A percentile compares a stretch with the other conserved stretches of the same genome.
phyloP scores from a whole-genome alignment of 2,113 vertebrate species.

The Microcebus murinus region DNA sequence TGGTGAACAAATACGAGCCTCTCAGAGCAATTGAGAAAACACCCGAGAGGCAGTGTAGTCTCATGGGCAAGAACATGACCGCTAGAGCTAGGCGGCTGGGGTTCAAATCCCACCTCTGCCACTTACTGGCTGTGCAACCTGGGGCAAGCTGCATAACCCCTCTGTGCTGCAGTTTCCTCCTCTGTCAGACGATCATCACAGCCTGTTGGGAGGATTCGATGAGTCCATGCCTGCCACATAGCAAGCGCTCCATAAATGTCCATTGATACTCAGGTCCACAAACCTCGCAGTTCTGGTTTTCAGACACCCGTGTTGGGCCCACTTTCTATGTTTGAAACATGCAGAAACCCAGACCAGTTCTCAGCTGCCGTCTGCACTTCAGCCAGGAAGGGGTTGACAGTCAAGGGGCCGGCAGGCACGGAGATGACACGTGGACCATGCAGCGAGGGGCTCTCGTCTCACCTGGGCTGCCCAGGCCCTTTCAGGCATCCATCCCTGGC shows the following conservation, averaged over 20 bases:
- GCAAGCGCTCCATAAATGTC: accelerated
- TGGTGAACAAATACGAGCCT: background rate
- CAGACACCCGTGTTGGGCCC: background rate
- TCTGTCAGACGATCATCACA: accelerated
- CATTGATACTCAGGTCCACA: accelerated
- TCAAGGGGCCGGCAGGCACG: background rate
- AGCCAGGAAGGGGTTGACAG: background rate
- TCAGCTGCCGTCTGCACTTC: background rate
- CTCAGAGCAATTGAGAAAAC: background rate
- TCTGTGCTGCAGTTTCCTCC: background rate
- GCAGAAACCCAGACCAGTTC: accelerated
- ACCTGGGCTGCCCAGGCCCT: background rate
- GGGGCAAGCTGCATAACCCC: background rate
- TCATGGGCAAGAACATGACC: accelerated
- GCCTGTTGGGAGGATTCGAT: accelerated
- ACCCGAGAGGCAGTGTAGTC: background rate
- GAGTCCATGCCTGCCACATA: background rate
- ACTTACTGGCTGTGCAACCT: background rate
- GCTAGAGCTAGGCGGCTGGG: background rate
- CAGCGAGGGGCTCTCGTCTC: background rate
- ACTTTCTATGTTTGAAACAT: background rate
- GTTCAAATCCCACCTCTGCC: background rate
- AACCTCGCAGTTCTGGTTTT: background rate
- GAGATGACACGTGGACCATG: background rate
- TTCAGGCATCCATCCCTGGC: background rate